Evolutionary conservation across 2,888 invertebrate genomes (phyloP).

Genomic region (Pseudolycoriella hygida): DNA sequence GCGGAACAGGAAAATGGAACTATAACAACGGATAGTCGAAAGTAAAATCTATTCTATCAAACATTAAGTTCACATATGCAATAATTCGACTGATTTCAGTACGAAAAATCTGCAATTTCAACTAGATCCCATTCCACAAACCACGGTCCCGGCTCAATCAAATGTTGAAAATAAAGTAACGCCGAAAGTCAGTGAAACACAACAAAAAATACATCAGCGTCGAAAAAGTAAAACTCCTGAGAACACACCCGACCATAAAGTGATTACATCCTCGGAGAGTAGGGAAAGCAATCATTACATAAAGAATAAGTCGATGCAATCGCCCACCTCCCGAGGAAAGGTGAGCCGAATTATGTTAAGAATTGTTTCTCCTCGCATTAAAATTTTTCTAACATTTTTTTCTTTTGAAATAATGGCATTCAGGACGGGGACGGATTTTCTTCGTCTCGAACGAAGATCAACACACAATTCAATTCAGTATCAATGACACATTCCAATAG

Average conservation of each 20-base stretch:
- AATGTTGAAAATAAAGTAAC: neutral
- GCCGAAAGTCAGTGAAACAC: neutral
- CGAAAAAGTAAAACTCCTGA: neutral
- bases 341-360: neutral
- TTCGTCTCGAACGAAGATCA: conserved; percentile 22
- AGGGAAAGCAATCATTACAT: conserved; percentile 3
- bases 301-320: conserved; percentile 4
- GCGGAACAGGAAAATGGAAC: conserved; percentile 33
- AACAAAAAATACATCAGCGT: neutral
- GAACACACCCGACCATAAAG: neutral
- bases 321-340: conserved; percentile 3
- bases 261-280: neutral
- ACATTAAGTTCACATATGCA: neutral
- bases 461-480: conserved; percentile 24
- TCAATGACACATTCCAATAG: conserved; percentile 24
- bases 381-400: neutral
- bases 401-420: too few species aligned
- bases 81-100: neutral
- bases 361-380: neutral
- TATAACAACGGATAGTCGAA: conserved; percentile 15
- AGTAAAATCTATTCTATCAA: conserved; percentile 7
- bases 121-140: neutral
- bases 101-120: neutral
- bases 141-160: neutral
- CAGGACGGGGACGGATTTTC: conserved; percentile 23